Percentiles rank a stretch among this genome's conserved stretches.
phyloP scores from a whole-genome alignment of 2,797 vertebrate genomes.

The Epinephelus awoara region DNA sequence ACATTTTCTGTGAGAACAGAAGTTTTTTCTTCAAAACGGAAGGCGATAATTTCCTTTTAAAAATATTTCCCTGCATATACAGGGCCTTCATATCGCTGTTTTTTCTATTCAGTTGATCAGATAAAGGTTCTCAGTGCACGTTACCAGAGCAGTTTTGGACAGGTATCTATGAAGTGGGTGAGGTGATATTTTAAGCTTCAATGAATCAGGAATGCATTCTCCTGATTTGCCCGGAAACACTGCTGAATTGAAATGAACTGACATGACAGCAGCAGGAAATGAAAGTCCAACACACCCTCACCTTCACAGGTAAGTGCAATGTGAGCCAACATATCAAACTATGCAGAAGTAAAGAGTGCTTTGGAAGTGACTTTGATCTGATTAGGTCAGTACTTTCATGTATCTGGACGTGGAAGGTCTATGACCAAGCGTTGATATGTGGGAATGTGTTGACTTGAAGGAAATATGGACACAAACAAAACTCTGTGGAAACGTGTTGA shows the following conservation, averaged over 20 bases:
- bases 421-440: too few species aligned
- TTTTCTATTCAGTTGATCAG: constrained; percentile 11
- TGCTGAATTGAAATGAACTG: background rate
- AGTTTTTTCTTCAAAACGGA: too few species aligned
- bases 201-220: background rate
- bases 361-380: constrained; percentile 28
- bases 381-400: constrained; percentile 15
- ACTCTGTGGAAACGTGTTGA: background rate
- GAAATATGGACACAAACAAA: too few species aligned
- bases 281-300: background rate
- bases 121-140: constrained; percentile 2
- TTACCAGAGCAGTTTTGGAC: background rate
- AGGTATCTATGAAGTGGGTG: constrained; percentile 31
- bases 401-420: too few species aligned
- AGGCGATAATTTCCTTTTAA: too few species aligned
- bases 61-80: too few species aligned
- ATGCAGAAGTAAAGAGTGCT: background rate
- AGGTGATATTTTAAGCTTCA: background rate
- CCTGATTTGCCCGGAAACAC: constrained; percentile 7
- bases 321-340: constrained; percentile 1
- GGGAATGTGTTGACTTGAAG: too few species aligned
- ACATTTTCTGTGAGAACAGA: too few species aligned
- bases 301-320: background rate
- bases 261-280: background rate
- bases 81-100: background rate